A percentile compares a stretch with the other conserved stretches of the same genome.
phyloP scores from a whole-genome alignment of 2,113 vertebrate species.

The Ptilorrhoa leucosticta region DNA sequence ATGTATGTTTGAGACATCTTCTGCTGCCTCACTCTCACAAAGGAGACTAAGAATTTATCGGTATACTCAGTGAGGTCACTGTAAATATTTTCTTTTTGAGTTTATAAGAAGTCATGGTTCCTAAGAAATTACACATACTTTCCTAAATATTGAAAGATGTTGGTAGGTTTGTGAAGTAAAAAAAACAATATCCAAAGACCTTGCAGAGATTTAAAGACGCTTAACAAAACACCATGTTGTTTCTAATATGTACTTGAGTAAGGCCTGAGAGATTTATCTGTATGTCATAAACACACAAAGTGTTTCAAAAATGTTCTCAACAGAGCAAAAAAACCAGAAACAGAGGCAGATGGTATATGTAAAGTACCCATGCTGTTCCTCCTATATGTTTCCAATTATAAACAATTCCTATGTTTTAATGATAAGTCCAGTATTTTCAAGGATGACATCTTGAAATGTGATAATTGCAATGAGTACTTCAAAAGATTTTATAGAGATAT shows the following conservation, averaged over 20 bases:
- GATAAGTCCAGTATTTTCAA: not conserved
- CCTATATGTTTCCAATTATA: not conserved
- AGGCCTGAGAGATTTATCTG: not conserved
- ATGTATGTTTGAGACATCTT: not conserved
- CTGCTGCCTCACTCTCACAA: not conserved
- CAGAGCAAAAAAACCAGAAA: not conserved
- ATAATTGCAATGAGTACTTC: not conserved
- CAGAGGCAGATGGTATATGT: not conserved
- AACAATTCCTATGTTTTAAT: not conserved
- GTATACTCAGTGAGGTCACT: not conserved
- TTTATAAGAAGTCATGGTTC: not conserved
- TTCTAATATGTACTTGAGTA: not conserved
- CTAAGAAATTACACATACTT: not conserved
- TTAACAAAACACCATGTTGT: not conserved
- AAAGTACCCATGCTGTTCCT: not conserved
- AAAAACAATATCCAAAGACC: not conserved
- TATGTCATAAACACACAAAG: not conserved
- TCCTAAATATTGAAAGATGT: not conserved
- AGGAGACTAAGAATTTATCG: not conserved
- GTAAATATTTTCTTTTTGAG: not conserved
- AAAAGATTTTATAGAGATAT: not conserved
- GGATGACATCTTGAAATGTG: not conserved
- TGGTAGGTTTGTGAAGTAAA: not conserved
- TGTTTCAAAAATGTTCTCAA: not conserved
- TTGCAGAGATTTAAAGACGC: not conserved